phyloP scores from a whole-genome alignment of 2,888 invertebrate species.

The Drosophila mercatorum region DNA sequence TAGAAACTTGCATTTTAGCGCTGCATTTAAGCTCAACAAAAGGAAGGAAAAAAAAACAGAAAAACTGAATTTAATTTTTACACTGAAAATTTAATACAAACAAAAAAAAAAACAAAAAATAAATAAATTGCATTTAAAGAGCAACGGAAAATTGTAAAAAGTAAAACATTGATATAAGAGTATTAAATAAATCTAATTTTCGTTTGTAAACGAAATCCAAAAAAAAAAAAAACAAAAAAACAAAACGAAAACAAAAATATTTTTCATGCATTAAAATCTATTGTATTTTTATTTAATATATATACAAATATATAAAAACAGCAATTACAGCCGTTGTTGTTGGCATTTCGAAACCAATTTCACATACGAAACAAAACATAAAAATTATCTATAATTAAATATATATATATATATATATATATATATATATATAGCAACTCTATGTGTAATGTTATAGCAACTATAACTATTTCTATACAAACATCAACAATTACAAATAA shows the following conservation, averaged over 20 bases:
- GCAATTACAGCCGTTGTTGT: slow-evolving; percentile 74
- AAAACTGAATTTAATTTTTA: slow-evolving; percentile 73
- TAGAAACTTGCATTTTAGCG: slow-evolving; percentile 76
- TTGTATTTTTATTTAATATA: slow-evolving; percentile 73
- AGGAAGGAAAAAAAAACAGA: background rate
- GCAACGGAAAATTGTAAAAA: slow-evolving; percentile 71
- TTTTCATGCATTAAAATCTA: slow-evolving; percentile 70
- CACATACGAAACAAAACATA: slow-evolving; percentile 74
- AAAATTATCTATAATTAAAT: slow-evolving; percentile 47
- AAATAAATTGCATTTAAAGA: slow-evolving; percentile 66
- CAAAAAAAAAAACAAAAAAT: slow-evolving; percentile 11
- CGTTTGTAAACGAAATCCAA: slow-evolving; percentile 57
- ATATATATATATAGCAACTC: slow-evolving; percentile 63
- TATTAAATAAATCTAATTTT: slow-evolving; percentile 72
- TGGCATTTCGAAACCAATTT: slow-evolving; percentile 75
- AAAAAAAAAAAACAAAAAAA: slow-evolving; percentile 28
- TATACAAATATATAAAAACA: slow-evolving; percentile 35
- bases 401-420: slow-evolving; percentile 44
- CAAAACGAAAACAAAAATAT: slow-evolving; percentile 30
- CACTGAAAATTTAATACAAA: slow-evolving; percentile 37
- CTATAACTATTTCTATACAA: slow-evolving; percentile 76
- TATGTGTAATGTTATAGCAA: slow-evolving; percentile 77
- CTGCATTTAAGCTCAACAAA: slow-evolving; percentile 81
- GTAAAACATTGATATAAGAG: slow-evolving; percentile 65
- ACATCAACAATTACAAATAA: slow-evolving; percentile 29